Evolutionary conservation across 2,797 vertebrate genomes (phyloP), one percentile per base, ranked within the genome.

Genomic region (Macropodus opercularis): DNA sequence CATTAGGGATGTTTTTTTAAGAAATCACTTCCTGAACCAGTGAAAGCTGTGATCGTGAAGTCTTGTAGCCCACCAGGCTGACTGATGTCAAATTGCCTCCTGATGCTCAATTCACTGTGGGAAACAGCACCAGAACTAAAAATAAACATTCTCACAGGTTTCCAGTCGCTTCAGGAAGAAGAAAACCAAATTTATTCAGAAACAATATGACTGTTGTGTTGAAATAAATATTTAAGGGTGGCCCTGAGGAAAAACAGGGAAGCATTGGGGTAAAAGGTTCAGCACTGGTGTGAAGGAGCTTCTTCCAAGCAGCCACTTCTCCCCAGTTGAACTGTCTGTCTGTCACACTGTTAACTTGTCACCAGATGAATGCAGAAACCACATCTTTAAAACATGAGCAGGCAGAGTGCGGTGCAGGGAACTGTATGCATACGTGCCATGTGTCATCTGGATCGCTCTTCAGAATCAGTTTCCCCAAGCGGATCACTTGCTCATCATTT

Each of bases 331-430:
- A 58, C 77, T 41, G 57, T 75, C 61, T 75, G 81, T 81, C 81
- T 81, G 83, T 84, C 82, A 89, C 72, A 69, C 50, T 79, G 80
- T 84, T 80, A 83, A 86, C 67, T 63, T 68, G 81, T 79, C 81
- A 83, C 38, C 60, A 65, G 60, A 76, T 61, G 82, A 84, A 84
- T 85, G 75, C 63, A 81, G 74, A 79, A 74, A 64, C 47, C 24
- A 14, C 75, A 89, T 91, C 62, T 89, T 86, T 87, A 85, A 91
- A 85, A 87, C 79, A 89, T 89, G 83, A 89, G 81, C 67, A 50
- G 48, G 56, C 68, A 52, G 44, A 69, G 68, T 43, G 27, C 7
- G 56, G 58, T 38, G 50, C 53, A 43, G 58, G 13, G 5, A 63
- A 47, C 68, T 43, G 44, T 50, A 15, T 51, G 53, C 38, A 21